Base-by-base conservation (phyloP, 2,888 invertebrate species). In the Erebia palarica region DNA sequence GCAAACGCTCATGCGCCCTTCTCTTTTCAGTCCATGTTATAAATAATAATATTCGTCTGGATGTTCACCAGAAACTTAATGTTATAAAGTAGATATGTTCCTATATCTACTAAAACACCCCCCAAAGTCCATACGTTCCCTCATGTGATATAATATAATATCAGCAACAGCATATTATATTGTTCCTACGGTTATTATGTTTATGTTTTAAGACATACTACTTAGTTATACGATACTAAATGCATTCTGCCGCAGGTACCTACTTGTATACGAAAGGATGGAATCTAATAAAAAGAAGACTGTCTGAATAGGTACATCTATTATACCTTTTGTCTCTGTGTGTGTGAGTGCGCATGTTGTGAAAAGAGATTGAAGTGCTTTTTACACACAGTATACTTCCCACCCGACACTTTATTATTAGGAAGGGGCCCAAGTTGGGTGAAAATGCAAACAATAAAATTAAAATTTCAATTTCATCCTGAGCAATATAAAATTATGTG, bases 251-350 rank as follows among this genome's bases (percentile, higher is more conserved):
- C 74, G 76, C 78, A 78, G 78, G 78, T 79, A 58, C 21, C 47
- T 63, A 72, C 73, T 75, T 78, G 80, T 78, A 81, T 78, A 82
- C 79, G 80, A 83, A 82, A 82, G 80, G 82, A 86, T 84, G 88
- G 86, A 86, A 88, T 88, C 82, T 84, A 76, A 86, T 85, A 87
- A 86, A 87, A 88, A 86, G 85, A 86, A 85, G 83, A 86, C 82
- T 81, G 82, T 80, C 80, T 81, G 82, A 79, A 79, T 77, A 36
- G 36, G 36, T 36, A 83, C 79, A 75, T 76, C 76, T 77, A 77
- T 74, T 78, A 75, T 76, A 76, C 75, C 73, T 73, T 68, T 73
- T 76, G 76, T 77, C 74, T 82, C 76, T 76, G 78, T 80, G 80
- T 82, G 85, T 84, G 84, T 81, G 81, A 78, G 80, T 76, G 73